Evolutionary conservation across 64 coral and sea anemone species (phyloP), one percentile per base, ranked within the genome.

Genomic region (Montipora cactus): DNA sequence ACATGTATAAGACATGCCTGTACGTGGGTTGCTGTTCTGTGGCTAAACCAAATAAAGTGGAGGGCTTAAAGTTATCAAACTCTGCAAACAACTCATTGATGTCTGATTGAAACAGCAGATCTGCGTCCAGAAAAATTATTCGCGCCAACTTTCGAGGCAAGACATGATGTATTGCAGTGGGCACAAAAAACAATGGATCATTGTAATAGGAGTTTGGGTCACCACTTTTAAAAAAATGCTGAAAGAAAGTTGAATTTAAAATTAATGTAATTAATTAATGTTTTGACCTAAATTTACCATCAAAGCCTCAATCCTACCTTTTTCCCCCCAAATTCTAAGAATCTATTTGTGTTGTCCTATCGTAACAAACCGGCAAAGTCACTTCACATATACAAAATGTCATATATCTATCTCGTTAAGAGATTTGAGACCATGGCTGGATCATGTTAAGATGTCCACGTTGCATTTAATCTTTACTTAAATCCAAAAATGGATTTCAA

Each of bases 21-120:
- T 98, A 98, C 0, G 88, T 90, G 18, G 97, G 97, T 59, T 95
- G 91, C 51, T 94, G 94, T 12, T 98, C 97, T 6, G 62, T 62
- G 9, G 97, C 94, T 7, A 98, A 49, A 14, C 97, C 97, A 78
- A 98, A 91, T 15, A 98, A 84, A 19, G 69, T 96, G 49, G 77
- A 49, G 47, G 81, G 49, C 70, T 91, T 83, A 93, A 98, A 98
- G 16, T 85, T 73, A 4, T 62, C 37, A 87, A 98, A 98, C 81
- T 91, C 90, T 44, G 95, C 59, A 93, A 95, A 98, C 45, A 98
- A 80, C 47, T 81, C 81, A 73, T 91, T 93, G 71, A 98, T 98
- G 76, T 98, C 97, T 88, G 76, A 81, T 14, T 20, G 70, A 58
- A 96, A 96, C 52, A 89, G 80, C 45, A 98, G 68, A 47, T 98